Percentiles rank a stretch among this genome's conserved stretches.
phyloP scores from a whole-genome alignment of 2,113 vertebrate genomes.

The Bettongia penicillata region DNA sequence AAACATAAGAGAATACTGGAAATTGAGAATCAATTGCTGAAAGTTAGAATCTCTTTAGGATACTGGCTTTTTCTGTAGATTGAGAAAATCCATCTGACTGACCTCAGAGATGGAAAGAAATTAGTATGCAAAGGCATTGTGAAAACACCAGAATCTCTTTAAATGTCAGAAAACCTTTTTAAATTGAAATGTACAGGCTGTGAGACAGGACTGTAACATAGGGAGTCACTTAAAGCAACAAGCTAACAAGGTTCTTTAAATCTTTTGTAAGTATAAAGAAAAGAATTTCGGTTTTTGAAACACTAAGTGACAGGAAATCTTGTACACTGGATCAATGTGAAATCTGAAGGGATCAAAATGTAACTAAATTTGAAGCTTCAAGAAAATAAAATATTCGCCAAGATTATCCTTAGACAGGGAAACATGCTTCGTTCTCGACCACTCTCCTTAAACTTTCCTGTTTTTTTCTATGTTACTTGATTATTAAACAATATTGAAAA shows the following conservation, averaged over 20 bases:
- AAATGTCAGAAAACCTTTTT: background rate
- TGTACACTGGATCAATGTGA: background rate
- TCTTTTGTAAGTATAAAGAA: background rate
- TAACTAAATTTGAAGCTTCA: background rate
- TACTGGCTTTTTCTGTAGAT: background rate
- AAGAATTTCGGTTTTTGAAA: background rate
- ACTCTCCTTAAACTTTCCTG: constrained; percentile 55
- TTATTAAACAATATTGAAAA: constrained; percentile 66
- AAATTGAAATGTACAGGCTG: background rate
- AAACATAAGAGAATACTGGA: background rate
- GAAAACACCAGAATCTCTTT: background rate
- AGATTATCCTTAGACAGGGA: background rate
- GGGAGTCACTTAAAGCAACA: background rate
- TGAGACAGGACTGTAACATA: background rate
- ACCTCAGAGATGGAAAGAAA: background rate
- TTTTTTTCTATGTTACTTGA: constrained; percentile 70
- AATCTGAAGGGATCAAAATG: background rate
- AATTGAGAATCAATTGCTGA: background rate
- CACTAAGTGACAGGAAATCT: background rate
- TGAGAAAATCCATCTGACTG: background rate
- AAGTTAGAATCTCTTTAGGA: background rate
- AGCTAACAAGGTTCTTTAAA: background rate
- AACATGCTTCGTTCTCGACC: constrained; percentile 23
- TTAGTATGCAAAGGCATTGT: background rate
- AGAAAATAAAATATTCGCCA: background rate